Percentiles rank a stretch among this genome's conserved stretches.
Conservation (phyloP, 2,888 invertebrate genomes). For the Chaitophorus viminalis region DNA sequence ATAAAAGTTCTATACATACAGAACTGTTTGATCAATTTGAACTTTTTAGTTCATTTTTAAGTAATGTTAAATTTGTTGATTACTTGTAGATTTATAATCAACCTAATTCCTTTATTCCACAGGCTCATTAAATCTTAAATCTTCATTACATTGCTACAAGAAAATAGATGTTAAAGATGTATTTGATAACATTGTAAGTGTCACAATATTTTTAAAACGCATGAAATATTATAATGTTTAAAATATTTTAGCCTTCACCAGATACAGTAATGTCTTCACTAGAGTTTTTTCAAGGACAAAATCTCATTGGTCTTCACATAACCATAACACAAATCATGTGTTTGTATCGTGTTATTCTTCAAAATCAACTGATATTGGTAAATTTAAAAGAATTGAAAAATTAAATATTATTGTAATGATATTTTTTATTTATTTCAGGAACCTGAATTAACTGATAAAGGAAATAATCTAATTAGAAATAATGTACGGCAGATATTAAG, state of each 20-base stretch:
- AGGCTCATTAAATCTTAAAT: conserved; percentile 33
- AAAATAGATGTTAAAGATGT: conserved; percentile 2
- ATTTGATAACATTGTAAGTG: conserved; percentile 33
- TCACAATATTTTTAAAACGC: neutral
- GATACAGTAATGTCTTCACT: conserved; percentile 41
- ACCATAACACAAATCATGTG: conserved; percentile 49
- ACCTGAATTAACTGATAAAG: conserved; percentile 39
- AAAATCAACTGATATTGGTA: conserved; percentile 42
- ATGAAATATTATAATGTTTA: neutral
- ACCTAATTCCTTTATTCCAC: neutral
- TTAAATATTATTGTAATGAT: neutral
- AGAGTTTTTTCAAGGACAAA: conserved; percentile 56
- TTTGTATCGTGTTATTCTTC: conserved; percentile 42
- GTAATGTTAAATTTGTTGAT: conserved; percentile 14
- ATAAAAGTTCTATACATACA: conserved; percentile 51
- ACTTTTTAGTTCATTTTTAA: conserved; percentile 50
- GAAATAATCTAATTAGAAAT: conserved; percentile 49
- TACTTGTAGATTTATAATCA: neutral
- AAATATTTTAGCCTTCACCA: conserved; percentile 48
- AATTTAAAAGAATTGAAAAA: neutral
- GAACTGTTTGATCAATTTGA: conserved; percentile 51
- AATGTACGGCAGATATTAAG: conserved; percentile 54
- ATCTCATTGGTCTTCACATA: conserved; percentile 56
- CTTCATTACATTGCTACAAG: conserved; percentile 36
- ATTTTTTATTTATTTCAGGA: conserved; percentile 32